phyloP scores from a whole-genome alignment of 2,797 vertebrate species.

The Chelon auratus region DNA sequence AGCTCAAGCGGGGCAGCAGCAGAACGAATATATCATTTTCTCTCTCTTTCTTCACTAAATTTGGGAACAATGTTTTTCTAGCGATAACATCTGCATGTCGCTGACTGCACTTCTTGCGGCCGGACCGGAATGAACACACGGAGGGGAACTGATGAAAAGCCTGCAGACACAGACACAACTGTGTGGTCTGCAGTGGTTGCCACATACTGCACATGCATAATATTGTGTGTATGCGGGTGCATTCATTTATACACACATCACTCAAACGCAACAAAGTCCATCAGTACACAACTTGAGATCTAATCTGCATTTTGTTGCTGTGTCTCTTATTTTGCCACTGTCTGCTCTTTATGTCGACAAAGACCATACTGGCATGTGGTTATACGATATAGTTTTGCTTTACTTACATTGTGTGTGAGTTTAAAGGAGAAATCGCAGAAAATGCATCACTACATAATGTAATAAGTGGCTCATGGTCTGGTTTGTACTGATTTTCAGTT shows the following conservation, averaged over 20 bases:
- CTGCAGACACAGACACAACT: background rate
- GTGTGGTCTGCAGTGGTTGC: too few species aligned
- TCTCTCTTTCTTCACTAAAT: background rate
- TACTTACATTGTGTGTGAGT: background rate
- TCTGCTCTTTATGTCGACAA: background rate
- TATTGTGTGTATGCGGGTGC: too few species aligned
- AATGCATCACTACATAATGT: background rate
- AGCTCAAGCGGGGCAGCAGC: background rate
- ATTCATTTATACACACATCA: background rate
- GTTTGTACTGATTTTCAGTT: constrained; percentile 16
- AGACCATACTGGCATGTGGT: background rate
- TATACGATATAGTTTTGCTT: background rate
- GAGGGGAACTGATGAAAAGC: background rate
- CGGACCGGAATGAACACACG: background rate
- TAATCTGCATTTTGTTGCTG: background rate
- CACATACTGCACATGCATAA: too few species aligned
- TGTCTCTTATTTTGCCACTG: background rate
- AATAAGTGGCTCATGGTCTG: background rate
- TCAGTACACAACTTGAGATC: background rate
- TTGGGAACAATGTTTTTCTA: background rate
- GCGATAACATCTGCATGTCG: background rate
- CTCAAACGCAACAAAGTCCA: background rate
- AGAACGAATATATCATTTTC: background rate
- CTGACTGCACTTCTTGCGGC: background rate
- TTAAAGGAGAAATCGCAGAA: background rate